Evolutionary conservation across 2,888 invertebrate species (phyloP).

Genomic region (Pyrocoelia pectoralis): DNA sequence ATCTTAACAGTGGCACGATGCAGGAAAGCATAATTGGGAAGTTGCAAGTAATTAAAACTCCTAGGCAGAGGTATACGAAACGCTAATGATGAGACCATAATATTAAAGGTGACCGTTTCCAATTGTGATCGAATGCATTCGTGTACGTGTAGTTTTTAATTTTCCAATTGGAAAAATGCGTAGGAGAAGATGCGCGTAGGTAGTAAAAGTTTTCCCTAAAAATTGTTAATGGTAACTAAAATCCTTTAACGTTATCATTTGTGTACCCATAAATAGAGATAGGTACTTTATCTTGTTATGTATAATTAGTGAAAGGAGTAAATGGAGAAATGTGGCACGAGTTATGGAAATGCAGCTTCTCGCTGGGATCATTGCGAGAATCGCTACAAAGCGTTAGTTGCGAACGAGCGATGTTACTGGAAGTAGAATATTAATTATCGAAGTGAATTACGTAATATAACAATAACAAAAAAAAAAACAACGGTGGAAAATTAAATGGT

Average conservation of each 20-base stretch:
- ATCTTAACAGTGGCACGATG: no score
- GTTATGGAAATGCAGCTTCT: constrained; percentile 27
- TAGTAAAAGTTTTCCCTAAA: background rate
- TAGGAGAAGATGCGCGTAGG: background rate
- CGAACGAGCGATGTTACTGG: constrained; percentile 24
- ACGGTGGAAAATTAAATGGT: background rate
- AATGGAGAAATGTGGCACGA: constrained; percentile 21
- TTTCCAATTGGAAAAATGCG: background rate
- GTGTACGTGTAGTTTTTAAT: no score
- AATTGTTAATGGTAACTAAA: background rate
- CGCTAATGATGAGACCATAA: no score
- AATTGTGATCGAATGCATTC: no score
- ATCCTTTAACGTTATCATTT: background rate
- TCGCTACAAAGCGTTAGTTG: constrained; percentile 34
- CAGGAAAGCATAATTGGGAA: no score
- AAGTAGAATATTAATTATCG: constrained; percentile 26
- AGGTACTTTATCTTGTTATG: constrained; percentile 8
- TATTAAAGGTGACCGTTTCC: no score
- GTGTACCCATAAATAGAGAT: background rate
- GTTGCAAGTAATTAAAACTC: no score
- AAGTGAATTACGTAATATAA: constrained; percentile 12
- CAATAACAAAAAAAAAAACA: background rate
- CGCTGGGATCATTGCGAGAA: constrained; percentile 33
- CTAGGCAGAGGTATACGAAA: no score
- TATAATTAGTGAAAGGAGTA: constrained; percentile 27